Percentiles rank a stretch among this genome's conserved stretches.
phyloP scores from a whole-genome alignment of 2,888 invertebrate genomes.

The Napeogenes sylphis region DNA sequence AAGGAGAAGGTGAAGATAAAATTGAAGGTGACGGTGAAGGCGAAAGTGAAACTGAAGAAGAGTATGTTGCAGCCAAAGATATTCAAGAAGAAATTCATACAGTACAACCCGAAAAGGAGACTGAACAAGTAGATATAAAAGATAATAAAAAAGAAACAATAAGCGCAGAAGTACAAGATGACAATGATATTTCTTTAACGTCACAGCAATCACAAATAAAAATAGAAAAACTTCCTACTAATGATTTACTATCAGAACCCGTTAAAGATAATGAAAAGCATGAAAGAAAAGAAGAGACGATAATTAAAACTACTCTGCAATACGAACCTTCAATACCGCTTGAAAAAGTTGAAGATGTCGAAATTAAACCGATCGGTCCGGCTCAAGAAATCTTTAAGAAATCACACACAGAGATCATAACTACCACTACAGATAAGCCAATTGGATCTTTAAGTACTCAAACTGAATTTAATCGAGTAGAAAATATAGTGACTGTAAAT shows the following conservation, averaged over 20 bases:
- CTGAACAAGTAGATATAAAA: constrained; percentile 13
- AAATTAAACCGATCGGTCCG: constrained; percentile 68
- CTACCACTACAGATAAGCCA: constrained; percentile 51
- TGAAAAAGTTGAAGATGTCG: constrained; percentile 69
- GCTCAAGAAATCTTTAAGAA: constrained; percentile 57
- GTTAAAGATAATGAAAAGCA: constrained; percentile 31
- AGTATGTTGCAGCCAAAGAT: constrained; percentile 37
- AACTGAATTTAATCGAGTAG: constrained; percentile 66
- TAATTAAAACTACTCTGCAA: constrained; percentile 30
- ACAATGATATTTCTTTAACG: constrained; percentile 8
- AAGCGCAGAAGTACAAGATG: neutral
- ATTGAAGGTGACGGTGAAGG: constrained; percentile 29
- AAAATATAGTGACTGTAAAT: constrained; percentile 69
- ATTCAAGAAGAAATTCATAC: constrained; percentile 32
- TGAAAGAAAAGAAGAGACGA: constrained; percentile 26
- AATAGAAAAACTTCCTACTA: constrained; percentile 28
- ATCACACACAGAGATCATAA: constrained; percentile 65
- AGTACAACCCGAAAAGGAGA: constrained; percentile 34
- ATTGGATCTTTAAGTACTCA: constrained; percentile 55
- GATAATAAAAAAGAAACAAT: constrained; percentile 1
- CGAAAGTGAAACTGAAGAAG: constrained; percentile 37
- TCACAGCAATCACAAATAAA: constrained; percentile 30
- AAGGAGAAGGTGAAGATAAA: constrained; percentile 36
- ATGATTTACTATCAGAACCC: constrained; percentile 20
- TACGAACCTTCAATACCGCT: constrained; percentile 60